phyloP scores from a whole-genome alignment of 2,113 vertebrate genomes.

The Bolborhynchus lineola region DNA sequence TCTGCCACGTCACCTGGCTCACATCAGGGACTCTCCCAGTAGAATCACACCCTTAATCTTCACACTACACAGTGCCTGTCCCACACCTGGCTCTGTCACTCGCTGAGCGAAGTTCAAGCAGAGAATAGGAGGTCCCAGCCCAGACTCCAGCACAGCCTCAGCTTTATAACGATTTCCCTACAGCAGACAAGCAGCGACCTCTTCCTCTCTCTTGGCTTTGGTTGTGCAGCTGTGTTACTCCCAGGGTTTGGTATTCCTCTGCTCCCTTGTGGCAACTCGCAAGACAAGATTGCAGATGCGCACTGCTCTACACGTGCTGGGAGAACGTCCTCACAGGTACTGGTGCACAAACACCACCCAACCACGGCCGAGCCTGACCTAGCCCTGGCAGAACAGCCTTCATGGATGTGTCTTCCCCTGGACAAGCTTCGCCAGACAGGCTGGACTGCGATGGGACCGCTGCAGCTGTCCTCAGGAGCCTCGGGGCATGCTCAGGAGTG shows the following conservation, averaged over 20 bases:
- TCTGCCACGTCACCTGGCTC: not conserved
- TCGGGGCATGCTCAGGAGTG: not conserved
- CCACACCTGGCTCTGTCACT: not conserved
- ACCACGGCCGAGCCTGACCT: not conserved
- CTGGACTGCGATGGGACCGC: not conserved
- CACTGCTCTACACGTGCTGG: not conserved
- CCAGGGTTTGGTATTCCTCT: not conserved
- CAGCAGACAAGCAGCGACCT: fast-evolving
- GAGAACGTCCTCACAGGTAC: not conserved
- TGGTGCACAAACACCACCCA: not conserved
- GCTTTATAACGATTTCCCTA: not conserved
- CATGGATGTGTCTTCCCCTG: not conserved
- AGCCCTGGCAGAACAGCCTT: not conserved
- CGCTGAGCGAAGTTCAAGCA: not conserved
- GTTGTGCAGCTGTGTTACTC: not conserved
- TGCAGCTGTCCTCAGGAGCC: not conserved
- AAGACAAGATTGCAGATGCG: not conserved
- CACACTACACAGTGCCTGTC: fast-evolving
- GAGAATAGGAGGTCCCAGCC: not conserved
- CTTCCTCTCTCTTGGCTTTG: not conserved
- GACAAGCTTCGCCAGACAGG: not conserved
- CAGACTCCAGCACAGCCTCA: not conserved
- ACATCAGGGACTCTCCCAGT: not conserved
- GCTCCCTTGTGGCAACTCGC: not conserved
- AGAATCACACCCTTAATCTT: not conserved